phyloP scores from a whole-genome alignment of 2,113 vertebrate species.

The Micromys minutus region DNA sequence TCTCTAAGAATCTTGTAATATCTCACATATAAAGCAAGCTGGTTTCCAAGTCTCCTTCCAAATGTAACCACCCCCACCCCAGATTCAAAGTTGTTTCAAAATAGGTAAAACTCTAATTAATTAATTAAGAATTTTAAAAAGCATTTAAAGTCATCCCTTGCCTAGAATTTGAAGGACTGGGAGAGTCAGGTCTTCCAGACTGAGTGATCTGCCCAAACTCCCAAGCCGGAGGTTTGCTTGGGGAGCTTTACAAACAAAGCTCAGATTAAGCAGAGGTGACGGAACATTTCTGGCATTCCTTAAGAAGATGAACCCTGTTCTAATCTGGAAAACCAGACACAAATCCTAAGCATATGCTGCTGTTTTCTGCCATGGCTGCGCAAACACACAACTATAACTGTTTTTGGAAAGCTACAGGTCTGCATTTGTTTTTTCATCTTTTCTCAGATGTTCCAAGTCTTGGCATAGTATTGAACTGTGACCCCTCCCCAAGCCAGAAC shows the following conservation, averaged over 20 bases:
- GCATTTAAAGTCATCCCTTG: conserved; percentile 46
- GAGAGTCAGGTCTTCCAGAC: conserved; percentile 7
- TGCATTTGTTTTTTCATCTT: not conserved
- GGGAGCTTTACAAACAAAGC: conserved; percentile 28
- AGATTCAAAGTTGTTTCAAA: conserved; percentile 60
- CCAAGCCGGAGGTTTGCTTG: conserved; percentile 16
- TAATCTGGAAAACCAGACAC: conserved; percentile 45
- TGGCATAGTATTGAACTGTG: not conserved
- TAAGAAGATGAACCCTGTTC: not conserved
- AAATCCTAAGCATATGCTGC: not conserved
- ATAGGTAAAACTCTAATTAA: too few relatives aligned
- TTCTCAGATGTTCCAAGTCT: not conserved
- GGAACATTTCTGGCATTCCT: conserved; percentile 8
- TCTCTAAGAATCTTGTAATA: conserved; percentile 65
- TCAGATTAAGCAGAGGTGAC: conserved; percentile 33
- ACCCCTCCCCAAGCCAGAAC: not conserved
- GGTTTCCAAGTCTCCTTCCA: conserved; percentile 49
- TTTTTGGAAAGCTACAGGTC: conserved; percentile 18
- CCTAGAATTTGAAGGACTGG: not conserved
- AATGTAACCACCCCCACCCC: not conserved
- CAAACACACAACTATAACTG: not conserved
- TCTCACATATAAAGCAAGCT: conserved; percentile 52
- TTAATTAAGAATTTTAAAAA: too few relatives aligned
- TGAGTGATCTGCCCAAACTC: conserved; percentile 32
- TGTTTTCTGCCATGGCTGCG: not conserved